A percentile compares a stretch with the other conserved stretches of the same genome.
phyloP scores from a whole-genome alignment of 2,888 invertebrate species.

The Drymonia ruficornis region DNA sequence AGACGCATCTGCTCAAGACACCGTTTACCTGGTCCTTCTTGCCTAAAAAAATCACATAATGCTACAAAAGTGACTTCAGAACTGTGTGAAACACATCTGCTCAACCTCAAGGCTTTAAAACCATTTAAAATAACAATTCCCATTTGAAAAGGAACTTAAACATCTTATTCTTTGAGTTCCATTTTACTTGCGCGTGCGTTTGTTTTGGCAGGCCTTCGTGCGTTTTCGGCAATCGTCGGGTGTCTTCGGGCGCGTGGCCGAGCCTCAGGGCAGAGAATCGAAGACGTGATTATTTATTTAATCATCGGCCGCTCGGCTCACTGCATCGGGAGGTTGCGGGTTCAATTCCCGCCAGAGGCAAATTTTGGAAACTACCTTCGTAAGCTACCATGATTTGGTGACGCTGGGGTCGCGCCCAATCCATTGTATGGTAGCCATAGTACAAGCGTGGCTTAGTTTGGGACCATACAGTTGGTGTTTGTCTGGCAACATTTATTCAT shows the following conservation, averaged over 20 bases:
- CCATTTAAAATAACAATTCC: conserved; percentile 15
- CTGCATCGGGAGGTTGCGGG: no score
- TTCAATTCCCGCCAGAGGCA: no score
- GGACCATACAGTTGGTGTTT: no score
- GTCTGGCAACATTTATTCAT: no score
- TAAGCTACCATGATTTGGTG: no score
- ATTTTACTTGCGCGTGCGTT: conserved; percentile 23
- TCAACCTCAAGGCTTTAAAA: conserved; percentile 44
- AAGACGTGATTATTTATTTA: conserved; percentile 49
- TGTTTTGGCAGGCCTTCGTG: conserved; percentile 61
- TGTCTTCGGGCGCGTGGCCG: conserved; percentile 65
- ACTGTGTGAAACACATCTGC: conserved; percentile 80
- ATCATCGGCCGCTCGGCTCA: no score
- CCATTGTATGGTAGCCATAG: no score
- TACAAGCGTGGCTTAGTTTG: no score
- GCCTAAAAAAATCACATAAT: conserved; percentile 73
- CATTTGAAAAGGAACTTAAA: conserved; percentile 32
- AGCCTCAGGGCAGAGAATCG: conserved; percentile 49
- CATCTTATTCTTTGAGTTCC: not conserved
- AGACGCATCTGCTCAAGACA: conserved; percentile 62
- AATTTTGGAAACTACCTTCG: no score
- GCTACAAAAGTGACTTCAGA: conserved; percentile 74
- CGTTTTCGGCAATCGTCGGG: conserved; percentile 56
- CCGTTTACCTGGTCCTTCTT: conserved; percentile 72
- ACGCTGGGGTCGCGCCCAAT: no score